A percentile compares a stretch with the other conserved stretches of the same genome.
These are phyloP conservation scores for Montipora cactus DNA, from an alignment of 64 coral and sea anemone species.

Conservation along the genomic window DNA sequence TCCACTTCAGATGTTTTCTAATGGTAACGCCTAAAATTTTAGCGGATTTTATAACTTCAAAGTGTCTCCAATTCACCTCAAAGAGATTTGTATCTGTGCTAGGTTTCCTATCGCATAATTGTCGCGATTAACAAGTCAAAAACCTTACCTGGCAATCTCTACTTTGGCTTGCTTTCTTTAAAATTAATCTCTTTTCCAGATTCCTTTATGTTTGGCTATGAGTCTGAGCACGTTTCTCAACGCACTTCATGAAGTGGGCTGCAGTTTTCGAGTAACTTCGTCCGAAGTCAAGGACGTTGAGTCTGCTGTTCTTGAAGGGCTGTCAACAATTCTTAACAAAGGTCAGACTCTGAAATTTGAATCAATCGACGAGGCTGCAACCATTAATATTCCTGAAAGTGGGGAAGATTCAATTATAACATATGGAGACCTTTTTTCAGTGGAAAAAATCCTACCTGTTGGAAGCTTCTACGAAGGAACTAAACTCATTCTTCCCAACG, in stretches of 20 bases:
- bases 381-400: not conserved
- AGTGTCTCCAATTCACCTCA: too few species aligned
- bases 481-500: not conserved
- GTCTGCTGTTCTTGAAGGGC: not conserved
- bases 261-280: not conserved
- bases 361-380: not conserved
- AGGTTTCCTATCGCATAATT: too few species aligned
- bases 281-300: slow-evolving; percentile 4
- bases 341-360: slow-evolving; percentile 2
- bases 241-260: not conserved
- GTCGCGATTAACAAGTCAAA: not conserved
- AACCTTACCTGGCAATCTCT: not conserved
- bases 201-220: not conserved
- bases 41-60: too few species aligned
- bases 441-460: slow-evolving; percentile 12
- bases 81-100: too few species aligned
- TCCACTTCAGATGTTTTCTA: too few species aligned
- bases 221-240: not conserved
- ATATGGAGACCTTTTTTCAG: slow-evolving; percentile 18
- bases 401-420: not conserved
- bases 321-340: not conserved
- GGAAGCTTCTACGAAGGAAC: slow-evolving; percentile 12
- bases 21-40: too few species aligned
- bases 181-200: not conserved
- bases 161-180: not conserved